A percentile compares a stretch with the other conserved stretches of the same genome.
phyloP scores from a whole-genome alignment of 2,888 invertebrate species.

The Drosophila hawaiiensis region DNA sequence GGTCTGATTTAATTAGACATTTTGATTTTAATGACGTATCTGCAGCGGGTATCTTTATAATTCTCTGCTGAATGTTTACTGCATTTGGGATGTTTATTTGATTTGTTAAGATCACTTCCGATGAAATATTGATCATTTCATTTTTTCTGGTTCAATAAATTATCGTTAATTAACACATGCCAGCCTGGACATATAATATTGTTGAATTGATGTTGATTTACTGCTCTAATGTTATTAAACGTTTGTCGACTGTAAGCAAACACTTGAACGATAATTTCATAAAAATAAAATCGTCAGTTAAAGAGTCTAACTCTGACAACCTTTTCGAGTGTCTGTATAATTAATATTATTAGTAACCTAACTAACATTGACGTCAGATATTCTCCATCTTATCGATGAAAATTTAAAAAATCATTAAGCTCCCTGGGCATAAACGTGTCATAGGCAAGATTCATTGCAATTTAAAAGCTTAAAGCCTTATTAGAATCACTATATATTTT shows the following conservation, averaged over 20 bases:
- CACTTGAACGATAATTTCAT: background rate
- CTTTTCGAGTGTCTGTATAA: background rate
- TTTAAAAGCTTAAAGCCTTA: conserved; percentile 7
- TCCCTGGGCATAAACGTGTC: conserved; percentile 27
- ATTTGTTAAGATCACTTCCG: conserved; percentile 33
- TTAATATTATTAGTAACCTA: background rate
- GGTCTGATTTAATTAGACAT: conserved; percentile 10
- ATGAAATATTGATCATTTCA: conserved; percentile 50
- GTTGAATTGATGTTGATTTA: conserved; percentile 17
- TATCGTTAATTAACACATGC: conserved; percentile 56
- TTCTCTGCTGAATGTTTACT: background rate
- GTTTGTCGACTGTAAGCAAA: conserved; percentile 13
- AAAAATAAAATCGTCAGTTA: conserved; percentile 1
- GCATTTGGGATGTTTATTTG: conserved; percentile 26
- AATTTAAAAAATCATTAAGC: conserved; percentile 22
- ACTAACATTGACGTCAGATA: conserved; percentile 54
- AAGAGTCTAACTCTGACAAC: background rate
- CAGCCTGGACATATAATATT: conserved; percentile 25
- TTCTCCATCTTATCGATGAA: conserved; percentile 41
- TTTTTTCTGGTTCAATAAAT: conserved; percentile 41
- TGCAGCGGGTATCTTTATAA: conserved; percentile 8
- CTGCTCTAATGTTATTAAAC: background rate
- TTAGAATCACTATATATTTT: conserved; percentile 6
- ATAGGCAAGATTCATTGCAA: conserved; percentile 44
- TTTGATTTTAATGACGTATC: conserved; percentile 9